These are phyloP conservation scores for Cirrhinus mrigala DNA, from an alignment of 2,797 vertebrate species.

Conservation along the genomic window DNA sequence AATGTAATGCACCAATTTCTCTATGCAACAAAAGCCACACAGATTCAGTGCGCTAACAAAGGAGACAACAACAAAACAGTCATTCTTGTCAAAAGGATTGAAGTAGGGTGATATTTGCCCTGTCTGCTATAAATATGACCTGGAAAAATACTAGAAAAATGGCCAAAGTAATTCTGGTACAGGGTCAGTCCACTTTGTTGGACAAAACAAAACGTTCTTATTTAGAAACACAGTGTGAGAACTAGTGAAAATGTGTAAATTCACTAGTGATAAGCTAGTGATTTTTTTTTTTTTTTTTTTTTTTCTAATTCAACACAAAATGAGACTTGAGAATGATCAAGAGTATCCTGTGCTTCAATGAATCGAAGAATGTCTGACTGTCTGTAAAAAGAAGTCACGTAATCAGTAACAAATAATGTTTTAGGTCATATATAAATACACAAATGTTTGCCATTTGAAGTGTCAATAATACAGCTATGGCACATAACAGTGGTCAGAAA, in stretches of 20 bases:
- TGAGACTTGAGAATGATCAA: background rate
- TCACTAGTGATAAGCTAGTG: background rate
- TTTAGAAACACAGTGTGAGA: background rate
- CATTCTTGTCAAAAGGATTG: slow-evolving; percentile 46
- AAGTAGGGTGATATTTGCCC: slow-evolving; percentile 58
- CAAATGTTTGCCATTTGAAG: background rate
- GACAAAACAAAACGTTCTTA: slow-evolving; percentile 16
- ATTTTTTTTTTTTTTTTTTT: background rate
- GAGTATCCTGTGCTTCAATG: background rate
- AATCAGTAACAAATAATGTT: background rate
- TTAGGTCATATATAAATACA: background rate
- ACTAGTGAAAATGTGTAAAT: background rate
- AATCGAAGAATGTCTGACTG: background rate
- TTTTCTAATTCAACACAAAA: background rate
- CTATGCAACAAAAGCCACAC: slow-evolving; percentile 63
- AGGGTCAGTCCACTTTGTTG: background rate
- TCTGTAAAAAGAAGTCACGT: background rate
- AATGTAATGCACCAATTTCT: slow-evolving; percentile 61
- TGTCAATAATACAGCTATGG: background rate
- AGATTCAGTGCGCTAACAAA: slow-evolving; percentile 66
- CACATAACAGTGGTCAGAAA: background rate
- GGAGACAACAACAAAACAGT: slow-evolving; percentile 53
- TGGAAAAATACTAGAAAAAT: slow-evolving; percentile 35
- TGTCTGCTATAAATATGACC: slow-evolving; percentile 20
- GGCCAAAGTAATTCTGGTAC: slow-evolving; percentile 23